Evolutionary conservation across 2,113 vertebrate species (phyloP), one percentile per base, ranked within the genome.

Genomic region (Odocoileus hemionus): DNA sequence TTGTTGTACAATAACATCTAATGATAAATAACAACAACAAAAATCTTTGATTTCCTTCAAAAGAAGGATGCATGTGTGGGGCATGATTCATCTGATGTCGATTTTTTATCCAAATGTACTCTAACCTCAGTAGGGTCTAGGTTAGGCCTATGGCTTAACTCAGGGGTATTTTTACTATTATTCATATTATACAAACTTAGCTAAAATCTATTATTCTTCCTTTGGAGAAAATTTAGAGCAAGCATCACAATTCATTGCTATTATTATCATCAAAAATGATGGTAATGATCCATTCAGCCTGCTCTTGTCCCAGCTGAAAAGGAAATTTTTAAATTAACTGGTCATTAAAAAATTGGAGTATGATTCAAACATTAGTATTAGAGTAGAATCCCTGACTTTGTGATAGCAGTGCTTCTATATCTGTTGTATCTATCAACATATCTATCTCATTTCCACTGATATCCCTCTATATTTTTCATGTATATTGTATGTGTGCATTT

Each of bases 21-120:
- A 54, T 84, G 79, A 93, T 9, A 58, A 92, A 57, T 67, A 89
- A 79, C 8, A 94, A 96, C 30, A 90, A 93, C 26, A 79, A 88
- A 91, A 54, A 90, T 57, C 45, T 91, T 90, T 91, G 43, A 85
- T 94, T 94, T 94, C 17, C 79, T 96, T 95, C 50, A 79, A 92
- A 58, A 78, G 19, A 33, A 95, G 11, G 26, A 6, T 88, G 13
- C 7, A 58, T 47, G 84, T 95, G 45, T 36, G 36, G 25, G 28
- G 30, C 39, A 26, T 54, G 25, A 54, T 80, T 93, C 26, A 76
- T 47, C 33, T 91, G 16, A 50, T 43, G 8, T 64, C 6, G 78
- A 2, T 57, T 93, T 87, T 95, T 67, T 64, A 78, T 86, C 55
- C 17, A 90, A 45, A 25, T 84, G 47, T 82, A 92, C 86, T 87